These are phyloP conservation scores for Phragmatobia fuliginosa DNA, from an alignment of 2,888 invertebrate species.

Conservation along the genomic window DNA sequence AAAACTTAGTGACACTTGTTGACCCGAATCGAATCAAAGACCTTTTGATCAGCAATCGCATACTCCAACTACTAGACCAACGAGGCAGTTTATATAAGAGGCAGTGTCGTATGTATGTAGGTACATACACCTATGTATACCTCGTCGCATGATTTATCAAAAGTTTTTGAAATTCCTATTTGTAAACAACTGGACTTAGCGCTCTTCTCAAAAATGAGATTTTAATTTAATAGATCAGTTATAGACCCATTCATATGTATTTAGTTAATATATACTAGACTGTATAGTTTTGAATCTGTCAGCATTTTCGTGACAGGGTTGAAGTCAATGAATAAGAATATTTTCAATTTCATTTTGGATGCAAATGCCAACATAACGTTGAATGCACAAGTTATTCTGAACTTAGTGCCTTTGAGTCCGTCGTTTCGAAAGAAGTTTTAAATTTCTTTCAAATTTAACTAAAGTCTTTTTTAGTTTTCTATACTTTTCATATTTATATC, in stretches of 20 bases:
- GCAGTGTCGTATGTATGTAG: background rate
- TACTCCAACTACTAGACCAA: too few species aligned
- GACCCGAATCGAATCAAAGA: too few species aligned
- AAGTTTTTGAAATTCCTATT: too few species aligned
- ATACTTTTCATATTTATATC: background rate
- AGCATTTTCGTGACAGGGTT: slow-evolving; percentile 24
- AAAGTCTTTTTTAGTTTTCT: slow-evolving; percentile 34
- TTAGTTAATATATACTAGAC: background rate
- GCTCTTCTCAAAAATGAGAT: too few species aligned
- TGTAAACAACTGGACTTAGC: too few species aligned
- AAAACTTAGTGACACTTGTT: too few species aligned
- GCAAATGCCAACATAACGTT: slow-evolving; percentile 35
- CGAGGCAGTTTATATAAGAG: too few species aligned
- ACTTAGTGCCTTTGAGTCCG: slow-evolving; percentile 40
- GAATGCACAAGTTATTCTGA: slow-evolving; percentile 41
- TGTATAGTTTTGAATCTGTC: slow-evolving; percentile 11
- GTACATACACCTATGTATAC: too few species aligned
- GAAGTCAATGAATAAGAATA: slow-evolving; percentile 54
- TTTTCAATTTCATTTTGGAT: slow-evolving; percentile 48
- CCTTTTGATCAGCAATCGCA: too few species aligned
- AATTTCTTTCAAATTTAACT: slow-evolving; percentile 19
- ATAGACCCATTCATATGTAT: too few species aligned
- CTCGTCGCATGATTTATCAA: too few species aligned
- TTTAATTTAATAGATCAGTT: too few species aligned
- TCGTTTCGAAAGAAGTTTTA: slow-evolving; percentile 32